These are phyloP conservation scores for Stictonetta naevosa DNA, from an alignment of 2,113 vertebrate genomes.

Conservation along the genomic window DNA sequence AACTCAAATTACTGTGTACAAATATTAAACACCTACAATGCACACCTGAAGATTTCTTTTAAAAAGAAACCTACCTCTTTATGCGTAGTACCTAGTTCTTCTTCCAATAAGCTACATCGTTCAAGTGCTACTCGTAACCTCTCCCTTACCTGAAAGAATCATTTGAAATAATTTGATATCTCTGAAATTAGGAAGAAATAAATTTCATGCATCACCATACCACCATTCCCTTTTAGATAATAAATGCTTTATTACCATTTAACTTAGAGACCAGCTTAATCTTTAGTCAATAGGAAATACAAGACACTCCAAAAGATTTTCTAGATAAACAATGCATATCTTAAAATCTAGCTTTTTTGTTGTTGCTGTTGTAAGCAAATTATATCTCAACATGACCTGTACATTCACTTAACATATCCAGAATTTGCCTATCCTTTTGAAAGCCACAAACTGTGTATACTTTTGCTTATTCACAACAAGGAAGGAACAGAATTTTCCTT, in stretches of 20 bases:
- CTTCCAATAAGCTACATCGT: slow-evolving; percentile 92
- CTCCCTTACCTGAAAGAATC: slow-evolving; percentile 88
- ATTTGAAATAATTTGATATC: not conserved
- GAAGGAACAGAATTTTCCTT: not conserved
- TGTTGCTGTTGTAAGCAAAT: not conserved
- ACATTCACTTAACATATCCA: not conserved
- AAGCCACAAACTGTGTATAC: not conserved
- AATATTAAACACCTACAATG: not conserved
- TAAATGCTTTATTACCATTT: not conserved
- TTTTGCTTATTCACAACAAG: not conserved
- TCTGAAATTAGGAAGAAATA: not conserved
- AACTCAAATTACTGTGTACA: not conserved
- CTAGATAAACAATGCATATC: not conserved
- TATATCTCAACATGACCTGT: not conserved
- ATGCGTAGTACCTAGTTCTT: slow-evolving; percentile 90
- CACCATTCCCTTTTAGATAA: not conserved
- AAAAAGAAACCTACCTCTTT: slow-evolving; percentile 87
- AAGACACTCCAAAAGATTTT: not conserved
- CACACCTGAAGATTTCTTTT: not conserved
- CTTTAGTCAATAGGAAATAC: not conserved
- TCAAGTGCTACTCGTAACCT: slow-evolving; percentile 94
- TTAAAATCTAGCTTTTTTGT: not conserved
- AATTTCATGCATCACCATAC: not conserved
- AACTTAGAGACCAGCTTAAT: not conserved
- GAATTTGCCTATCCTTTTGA: not conserved